Percentiles rank a stretch among this genome's conserved stretches.
Conservation (phyloP, 2,888 invertebrate species). For the Apeira syringaria region DNA sequence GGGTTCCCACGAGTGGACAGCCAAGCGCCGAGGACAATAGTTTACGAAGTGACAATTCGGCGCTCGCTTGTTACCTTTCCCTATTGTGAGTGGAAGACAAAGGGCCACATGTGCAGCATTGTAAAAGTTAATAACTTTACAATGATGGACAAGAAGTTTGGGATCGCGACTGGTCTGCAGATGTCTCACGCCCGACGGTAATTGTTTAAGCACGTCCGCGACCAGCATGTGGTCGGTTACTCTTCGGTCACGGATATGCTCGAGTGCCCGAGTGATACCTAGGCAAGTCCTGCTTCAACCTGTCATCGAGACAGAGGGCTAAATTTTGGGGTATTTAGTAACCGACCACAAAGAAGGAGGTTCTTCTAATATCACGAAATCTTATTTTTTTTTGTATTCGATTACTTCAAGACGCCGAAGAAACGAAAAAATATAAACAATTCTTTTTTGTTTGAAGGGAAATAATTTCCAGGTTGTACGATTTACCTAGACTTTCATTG, state of each 20-base stretch:
- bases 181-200: conserved; percentile 44
- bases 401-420: too few species aligned
- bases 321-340: too few species aligned
- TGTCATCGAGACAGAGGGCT: too few species aligned
- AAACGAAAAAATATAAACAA: too few species aligned
- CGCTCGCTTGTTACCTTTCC: conserved; percentile 57
- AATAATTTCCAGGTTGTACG: too few species aligned
- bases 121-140: conserved; percentile 4
- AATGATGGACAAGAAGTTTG: conserved; percentile 29
- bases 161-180: conserved; percentile 51
- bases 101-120: conserved; percentile 61
- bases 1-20: conserved; percentile 71
- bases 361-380: too few species aligned
- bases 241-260: conserved; percentile 9
- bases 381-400: too few species aligned
- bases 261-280: too few species aligned
- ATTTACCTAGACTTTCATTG: too few species aligned
- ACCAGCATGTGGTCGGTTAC: conserved; percentile 24
- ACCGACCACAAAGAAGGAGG: too few species aligned
- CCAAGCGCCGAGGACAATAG: conserved; percentile 51
- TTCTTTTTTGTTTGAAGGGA: too few species aligned
- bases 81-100: conserved; percentile 59
- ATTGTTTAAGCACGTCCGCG: conserved; percentile 37
- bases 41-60: conserved; percentile 70
- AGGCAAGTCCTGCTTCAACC: too few species aligned